These are phyloP conservation scores for Drusus annulatus DNA, from an alignment of 1,140 invertebrate genomes.

Conservation along the genomic window DNA sequence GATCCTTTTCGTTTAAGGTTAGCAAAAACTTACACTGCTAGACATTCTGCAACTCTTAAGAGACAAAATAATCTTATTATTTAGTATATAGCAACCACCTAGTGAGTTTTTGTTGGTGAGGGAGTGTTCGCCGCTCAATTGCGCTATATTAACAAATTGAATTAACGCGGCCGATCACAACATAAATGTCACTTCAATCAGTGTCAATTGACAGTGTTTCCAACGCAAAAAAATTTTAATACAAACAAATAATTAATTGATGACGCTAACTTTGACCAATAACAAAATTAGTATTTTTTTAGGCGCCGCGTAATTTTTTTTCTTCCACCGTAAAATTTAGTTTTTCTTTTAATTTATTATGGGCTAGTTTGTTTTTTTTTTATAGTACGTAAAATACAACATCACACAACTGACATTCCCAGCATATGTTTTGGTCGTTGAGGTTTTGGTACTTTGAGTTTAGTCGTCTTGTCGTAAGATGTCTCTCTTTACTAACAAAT, in stretches of 20 bases:
- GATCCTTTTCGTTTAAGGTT: neutral
- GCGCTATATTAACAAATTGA: constrained; percentile 38
- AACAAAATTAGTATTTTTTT: neutral
- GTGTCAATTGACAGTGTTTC: constrained; percentile 4
- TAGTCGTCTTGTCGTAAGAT: too few relatives aligned
- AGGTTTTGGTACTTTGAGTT: too few relatives aligned
- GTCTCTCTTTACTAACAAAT: too few relatives aligned
- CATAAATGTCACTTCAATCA: constrained; percentile 29
- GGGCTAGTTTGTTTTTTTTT: too few relatives aligned
- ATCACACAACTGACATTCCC: too few relatives aligned
- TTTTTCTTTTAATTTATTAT: too few relatives aligned
- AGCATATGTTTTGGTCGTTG: too few relatives aligned
- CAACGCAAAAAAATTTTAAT: neutral
- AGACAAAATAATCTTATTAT: neutral
- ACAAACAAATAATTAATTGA: neutral
- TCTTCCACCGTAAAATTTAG: too few relatives aligned
- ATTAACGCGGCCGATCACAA: constrained; percentile 34
- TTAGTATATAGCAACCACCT: neutral
- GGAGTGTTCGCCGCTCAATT: constrained; percentile 34
- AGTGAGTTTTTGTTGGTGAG: neutral
- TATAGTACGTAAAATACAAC: too few relatives aligned
- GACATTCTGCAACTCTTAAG: neutral
- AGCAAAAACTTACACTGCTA: neutral
- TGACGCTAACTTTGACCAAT: neutral
- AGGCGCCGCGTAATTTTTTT: too few relatives aligned